Evolutionary conservation across 1,140 invertebrate genomes (phyloP).

Genomic region (Drosophila mojavensis): DNA sequence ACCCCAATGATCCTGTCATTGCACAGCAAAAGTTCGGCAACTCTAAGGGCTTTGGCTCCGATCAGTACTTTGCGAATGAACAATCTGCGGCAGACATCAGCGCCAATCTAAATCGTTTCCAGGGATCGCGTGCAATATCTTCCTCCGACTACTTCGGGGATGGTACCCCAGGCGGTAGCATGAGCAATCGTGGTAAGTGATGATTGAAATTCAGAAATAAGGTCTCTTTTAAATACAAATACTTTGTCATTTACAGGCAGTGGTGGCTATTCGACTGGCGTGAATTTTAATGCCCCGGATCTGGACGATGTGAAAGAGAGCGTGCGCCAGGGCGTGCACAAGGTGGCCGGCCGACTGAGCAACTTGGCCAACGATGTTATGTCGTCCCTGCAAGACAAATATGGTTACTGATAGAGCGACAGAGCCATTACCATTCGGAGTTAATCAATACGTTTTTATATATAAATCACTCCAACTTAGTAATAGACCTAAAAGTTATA

Average conservation of each 20-base stretch:
- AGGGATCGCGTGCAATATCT: conserved; percentile 96
- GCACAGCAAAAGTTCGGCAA: conserved; percentile 98
- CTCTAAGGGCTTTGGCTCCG: conserved; percentile 98
- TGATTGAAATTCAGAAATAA: too few species aligned
- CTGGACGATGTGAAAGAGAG: conserved; percentile 96
- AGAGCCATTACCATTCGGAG: conserved; percentile 4
- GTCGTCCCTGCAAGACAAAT: conserved; percentile 93
- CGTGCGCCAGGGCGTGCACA: conserved; percentile 97
- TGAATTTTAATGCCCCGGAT: conserved; percentile 85
- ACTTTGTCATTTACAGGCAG: conserved; percentile 22
- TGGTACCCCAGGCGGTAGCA: conserved; percentile 71
- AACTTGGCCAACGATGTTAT: conserved; percentile 97
- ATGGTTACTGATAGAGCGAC: conserved; percentile 85
- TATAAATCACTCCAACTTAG: conserved; percentile 47
- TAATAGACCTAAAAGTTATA: conserved; percentile 52
- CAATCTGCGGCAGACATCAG: conserved; percentile 75
- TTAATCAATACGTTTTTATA: conserved; percentile 47
- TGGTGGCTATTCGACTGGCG: conserved; percentile 66
- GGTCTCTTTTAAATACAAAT: background rate
- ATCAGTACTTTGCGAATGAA: conserved; percentile 95
- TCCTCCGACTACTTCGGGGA: conserved; percentile 97
- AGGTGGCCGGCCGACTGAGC: conserved; percentile 97
- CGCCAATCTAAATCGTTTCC: conserved; percentile 87
- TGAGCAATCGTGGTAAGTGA: conserved; percentile 37
- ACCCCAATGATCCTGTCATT: conserved; percentile 83